Percentiles rank a stretch among this genome's conserved stretches.
phyloP scores from a whole-genome alignment of 1,140 invertebrate species.

The Ylistrum balloti region DNA sequence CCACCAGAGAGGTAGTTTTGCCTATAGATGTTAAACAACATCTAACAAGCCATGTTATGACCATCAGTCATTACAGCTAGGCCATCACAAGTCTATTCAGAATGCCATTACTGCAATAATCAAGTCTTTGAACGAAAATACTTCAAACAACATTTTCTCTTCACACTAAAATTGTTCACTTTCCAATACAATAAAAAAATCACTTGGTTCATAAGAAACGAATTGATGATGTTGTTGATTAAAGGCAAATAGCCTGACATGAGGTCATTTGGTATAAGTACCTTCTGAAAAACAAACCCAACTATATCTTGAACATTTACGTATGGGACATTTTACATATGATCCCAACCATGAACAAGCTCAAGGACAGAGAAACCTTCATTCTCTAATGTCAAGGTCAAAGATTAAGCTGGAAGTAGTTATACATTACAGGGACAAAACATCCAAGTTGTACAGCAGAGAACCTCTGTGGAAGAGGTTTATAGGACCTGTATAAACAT shows the following conservation, averaged over 20 bases:
- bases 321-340: neutral
- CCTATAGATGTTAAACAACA: neutral
- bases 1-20: neutral
- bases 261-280: neutral
- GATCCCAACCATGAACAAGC: neutral
- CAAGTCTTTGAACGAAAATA: neutral
- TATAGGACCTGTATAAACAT: neutral
- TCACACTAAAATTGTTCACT: neutral
- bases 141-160: neutral
- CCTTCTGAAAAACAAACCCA: neutral
- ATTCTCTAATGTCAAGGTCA: conserved; percentile 20
- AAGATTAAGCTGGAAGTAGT: neutral
- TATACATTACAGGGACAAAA: neutral
- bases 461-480: neutral
- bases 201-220: neutral
- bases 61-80: neutral
- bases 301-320: neutral
- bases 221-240: neutral
- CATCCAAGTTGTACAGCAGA: neutral
- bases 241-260: neutral
- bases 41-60: neutral
- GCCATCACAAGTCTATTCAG: neutral
- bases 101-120: neutral
- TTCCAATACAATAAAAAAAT: conserved; percentile 6
- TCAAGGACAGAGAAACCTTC: neutral